Evolutionary conservation across 2,113 vertebrate genomes (phyloP).

Genomic region (Elgaria multicarinata): DNA sequence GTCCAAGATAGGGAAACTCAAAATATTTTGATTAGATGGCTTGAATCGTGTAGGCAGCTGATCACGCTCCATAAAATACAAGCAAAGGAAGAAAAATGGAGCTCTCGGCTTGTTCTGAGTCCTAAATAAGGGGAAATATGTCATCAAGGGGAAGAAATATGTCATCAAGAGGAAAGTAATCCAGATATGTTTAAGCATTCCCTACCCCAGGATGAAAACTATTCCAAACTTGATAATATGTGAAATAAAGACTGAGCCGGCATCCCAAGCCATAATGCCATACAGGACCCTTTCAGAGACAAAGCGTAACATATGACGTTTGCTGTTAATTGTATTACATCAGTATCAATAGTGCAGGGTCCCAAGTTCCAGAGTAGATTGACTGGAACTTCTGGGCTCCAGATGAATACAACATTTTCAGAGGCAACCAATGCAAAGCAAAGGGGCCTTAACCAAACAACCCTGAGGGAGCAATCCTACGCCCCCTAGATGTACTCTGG

Average conservation of each 20-base stretch:
- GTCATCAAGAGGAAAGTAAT: slow-evolving; percentile 42
- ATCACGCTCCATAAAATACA: slow-evolving; percentile 61
- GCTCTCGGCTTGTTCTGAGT: slow-evolving; percentile 58
- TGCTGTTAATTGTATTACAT: neutral
- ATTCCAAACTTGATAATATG: neutral
- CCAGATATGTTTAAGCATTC: neutral
- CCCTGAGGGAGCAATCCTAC: no score
- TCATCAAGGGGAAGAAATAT: slow-evolving; percentile 50
- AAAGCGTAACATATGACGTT: neutral
- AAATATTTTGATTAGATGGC: slow-evolving; percentile 49
- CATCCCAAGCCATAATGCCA: neutral
- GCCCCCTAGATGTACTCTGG: no score
- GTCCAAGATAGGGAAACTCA: slow-evolving; percentile 55
- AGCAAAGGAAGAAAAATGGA: slow-evolving; percentile 58
- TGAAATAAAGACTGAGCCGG: neutral
- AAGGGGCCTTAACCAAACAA: no score
- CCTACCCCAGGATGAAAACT: neutral
- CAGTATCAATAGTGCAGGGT: neutral
- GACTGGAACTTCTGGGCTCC: neutral
- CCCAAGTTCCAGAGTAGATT: neutral
- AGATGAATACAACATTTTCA: neutral
- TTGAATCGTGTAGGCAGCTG: slow-evolving; percentile 41
- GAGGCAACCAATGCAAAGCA: neutral
- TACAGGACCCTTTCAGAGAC: no score
- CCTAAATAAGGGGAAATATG: slow-evolving; percentile 62